Conservation (phyloP, 2,797 vertebrate genomes). For the Emydoidea blandingii region DNA sequence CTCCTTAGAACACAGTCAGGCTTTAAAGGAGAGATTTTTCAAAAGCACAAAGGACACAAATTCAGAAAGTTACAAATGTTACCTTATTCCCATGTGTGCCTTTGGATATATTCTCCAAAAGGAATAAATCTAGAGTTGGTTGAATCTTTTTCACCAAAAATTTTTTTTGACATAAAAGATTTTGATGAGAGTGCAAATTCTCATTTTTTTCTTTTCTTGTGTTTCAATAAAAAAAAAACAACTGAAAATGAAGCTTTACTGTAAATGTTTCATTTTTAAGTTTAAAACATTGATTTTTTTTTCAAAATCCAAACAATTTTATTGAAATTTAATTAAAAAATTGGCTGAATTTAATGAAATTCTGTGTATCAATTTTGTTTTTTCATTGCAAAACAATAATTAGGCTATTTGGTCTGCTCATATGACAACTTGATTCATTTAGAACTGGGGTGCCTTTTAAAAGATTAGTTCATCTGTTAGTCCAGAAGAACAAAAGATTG, state of each 20-base stretch:
- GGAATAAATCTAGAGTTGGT: background rate
- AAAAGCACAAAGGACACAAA: background rate
- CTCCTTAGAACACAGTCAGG: background rate
- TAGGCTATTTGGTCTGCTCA: background rate
- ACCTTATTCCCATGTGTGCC: background rate
- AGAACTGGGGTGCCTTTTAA: rapidly evolving
- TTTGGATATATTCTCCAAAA: background rate
- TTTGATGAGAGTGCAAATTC: too few species aligned
- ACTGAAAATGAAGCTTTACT: background rate
- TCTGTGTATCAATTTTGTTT: background rate
- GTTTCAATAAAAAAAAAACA: background rate
- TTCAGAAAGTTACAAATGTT: background rate
- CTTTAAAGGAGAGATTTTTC: background rate
- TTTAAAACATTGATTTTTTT: too few species aligned
- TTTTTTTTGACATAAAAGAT: too few species aligned
- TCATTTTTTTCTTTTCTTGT: too few species aligned
- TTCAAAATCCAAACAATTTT: too few species aligned
- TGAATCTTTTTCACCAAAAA: background rate
- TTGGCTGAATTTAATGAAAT: background rate
- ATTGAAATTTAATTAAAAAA: background rate
- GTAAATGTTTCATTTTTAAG: background rate
- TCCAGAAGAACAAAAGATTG: background rate
- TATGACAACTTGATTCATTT: rapidly evolving
- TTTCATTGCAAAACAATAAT: background rate
- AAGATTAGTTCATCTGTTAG: background rate